A percentile compares a stretch with the other conserved stretches of the same genome.
Conservation (phyloP, 2,797 vertebrate species). For the Naso thynnoides region DNA sequence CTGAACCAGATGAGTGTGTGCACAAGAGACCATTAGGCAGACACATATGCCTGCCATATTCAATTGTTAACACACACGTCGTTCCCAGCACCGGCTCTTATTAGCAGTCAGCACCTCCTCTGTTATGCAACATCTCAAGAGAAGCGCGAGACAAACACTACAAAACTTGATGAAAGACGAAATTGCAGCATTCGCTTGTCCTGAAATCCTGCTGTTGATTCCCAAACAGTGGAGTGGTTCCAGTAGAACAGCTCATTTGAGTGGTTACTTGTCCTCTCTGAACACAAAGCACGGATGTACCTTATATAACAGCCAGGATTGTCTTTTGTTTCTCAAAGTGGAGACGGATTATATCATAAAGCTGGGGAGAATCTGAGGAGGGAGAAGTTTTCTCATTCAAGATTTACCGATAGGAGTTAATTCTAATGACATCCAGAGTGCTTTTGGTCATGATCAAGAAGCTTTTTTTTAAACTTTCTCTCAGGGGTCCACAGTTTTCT, state of each 20-base stretch:
- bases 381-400: slow-evolving; percentile 47
- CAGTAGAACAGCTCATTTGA: slow-evolving; percentile 63
- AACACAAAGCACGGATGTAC: slow-evolving; percentile 78
- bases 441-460: slow-evolving; percentile 31
- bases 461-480: slow-evolving; percentile 7
- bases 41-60: slow-evolving; percentile 5
- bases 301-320: slow-evolving; percentile 75
- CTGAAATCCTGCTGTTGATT: slow-evolving; percentile 67
- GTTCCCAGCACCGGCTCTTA: slow-evolving; percentile 32
- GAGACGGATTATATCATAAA: slow-evolving; percentile 70
- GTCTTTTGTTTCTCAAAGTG: slow-evolving; percentile 75
- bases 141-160: slow-evolving; percentile 58
- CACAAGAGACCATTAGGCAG: slow-evolving; percentile 17
- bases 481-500: neutral
- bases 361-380: slow-evolving; percentile 47
- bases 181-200: slow-evolving; percentile 62
- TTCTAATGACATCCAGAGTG: slow-evolving; percentile 46
- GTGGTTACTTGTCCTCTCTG: slow-evolving; percentile 68
- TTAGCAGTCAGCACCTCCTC: slow-evolving; percentile 66
- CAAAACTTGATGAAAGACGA: slow-evolving; percentile 72
- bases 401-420: slow-evolving; percentile 31
- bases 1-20: slow-evolving; percentile 10
- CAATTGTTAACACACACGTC: slow-evolving; percentile 17
- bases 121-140: slow-evolving; percentile 70
- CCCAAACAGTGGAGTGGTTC: slow-evolving; percentile 62